Evolutionary conservation across 2,797 vertebrate species (phyloP), one percentile per base, ranked within the genome.

Genomic region (Anas capensis): DNA sequence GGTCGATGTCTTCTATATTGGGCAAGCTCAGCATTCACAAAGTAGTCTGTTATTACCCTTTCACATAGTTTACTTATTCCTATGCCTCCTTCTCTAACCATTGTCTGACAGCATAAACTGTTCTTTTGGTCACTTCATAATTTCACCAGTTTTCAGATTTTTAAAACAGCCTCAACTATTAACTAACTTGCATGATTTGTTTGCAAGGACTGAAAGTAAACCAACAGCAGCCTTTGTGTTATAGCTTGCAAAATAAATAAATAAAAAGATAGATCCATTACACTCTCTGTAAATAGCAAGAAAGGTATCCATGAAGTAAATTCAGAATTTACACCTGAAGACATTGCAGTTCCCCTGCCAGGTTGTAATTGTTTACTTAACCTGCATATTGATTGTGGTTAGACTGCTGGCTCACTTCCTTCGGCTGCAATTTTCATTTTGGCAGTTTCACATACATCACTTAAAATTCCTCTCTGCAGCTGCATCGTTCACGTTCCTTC

Each of bases 321-420:
- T 72, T 82, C 70, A 82, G 73, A 94, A 88, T 82, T 91, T 34
- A 91, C 21, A 90, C 51, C 51, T 64, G 31, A 86, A 82, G 65
- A 84, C 6, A 3, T 36, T 85, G 61, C 48, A 51, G 75, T 90
- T 94, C 68, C 80, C 71, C 71, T 82, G 64, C 75, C 88, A 96
- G 78, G 78, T 18, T 60, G 53, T 81, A 95, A 93, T 86, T 94
- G 86, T 96, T 96, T 92, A 78, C 65, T 95, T 92, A 97, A 90
- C 73, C 88, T 90, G 79, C 49, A 54, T 97, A 97, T 96, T 89
- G 93, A 96, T 91, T 92, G 75, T 17, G 77, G 76, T 83, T 91
- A 72, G 69, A 57, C 70, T 85, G 68, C 73, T 93, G 86, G 90
- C 91, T 93, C 10, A 10, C 42, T 68, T 94, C 81, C 83, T 93